Base-by-base conservation (phyloP, 2,113 vertebrate species). In the Columbina picui region DNA sequence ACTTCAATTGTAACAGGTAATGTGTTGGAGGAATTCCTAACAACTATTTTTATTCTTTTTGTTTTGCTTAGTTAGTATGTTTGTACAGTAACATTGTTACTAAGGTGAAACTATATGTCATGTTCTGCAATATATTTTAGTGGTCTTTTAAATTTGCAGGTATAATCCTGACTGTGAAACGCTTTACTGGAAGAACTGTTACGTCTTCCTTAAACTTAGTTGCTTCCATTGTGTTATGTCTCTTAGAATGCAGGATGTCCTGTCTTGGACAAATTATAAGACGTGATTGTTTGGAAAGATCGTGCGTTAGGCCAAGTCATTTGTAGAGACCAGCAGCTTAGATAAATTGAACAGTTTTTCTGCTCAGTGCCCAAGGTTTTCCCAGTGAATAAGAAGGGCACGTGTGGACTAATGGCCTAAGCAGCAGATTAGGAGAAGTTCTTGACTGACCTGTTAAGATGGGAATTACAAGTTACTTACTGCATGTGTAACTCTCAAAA, bases 1-100 rank as follows among this genome's bases (percentile, higher is more conserved):
- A 76, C 93, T 92, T 96, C 60, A 96, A 36, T 83, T 77, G 60
- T 79, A 92, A 68, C 95, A 98, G 98, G 98, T 98, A 96, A 96
- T 8, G 39, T 17, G 60, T 56, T 64, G 32, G 36, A 90, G 55
- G 45, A 70, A 22, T 65, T 89, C 16, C 36, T 53, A 14, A 69
- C 30, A 27, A 47, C 2, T 32, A 10, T 2, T 78, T 59, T 4
- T 19, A 5, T 45, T 87, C 1, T 17, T 86, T 81, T 59, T 36
- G 15, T 26, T 84, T n/a, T 84, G 52, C 43, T 41, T 25, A 10
- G 11, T 45, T 67, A 38, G 4, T 30, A 7, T 65, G 14, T 34
- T 50, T 65, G 78, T 53, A 22, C 23, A 47, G 13, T 50, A 57
- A 27, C 32, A 2, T 7, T 56, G 43, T 22, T 69, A 5, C 36